Conservation (phyloP, 2,113 vertebrate species). For the Callaeas wilsoni region DNA sequence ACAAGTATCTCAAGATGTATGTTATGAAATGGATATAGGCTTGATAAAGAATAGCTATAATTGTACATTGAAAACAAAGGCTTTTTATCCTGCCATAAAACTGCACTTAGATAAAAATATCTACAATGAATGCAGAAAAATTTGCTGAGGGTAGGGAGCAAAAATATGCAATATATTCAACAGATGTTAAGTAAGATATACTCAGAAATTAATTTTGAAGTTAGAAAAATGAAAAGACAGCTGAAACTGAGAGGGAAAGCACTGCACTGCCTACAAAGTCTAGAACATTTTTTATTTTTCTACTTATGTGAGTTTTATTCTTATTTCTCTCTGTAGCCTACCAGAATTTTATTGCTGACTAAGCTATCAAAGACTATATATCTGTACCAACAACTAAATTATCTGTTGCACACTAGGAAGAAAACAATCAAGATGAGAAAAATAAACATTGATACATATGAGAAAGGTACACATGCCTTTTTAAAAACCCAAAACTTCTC, state of each 20-base stretch:
- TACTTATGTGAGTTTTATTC: background rate
- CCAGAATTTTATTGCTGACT: background rate
- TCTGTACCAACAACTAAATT: background rate
- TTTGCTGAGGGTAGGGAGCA: background rate
- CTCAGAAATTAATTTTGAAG: background rate
- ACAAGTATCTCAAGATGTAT: slow-evolving; percentile 32
- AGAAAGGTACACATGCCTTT: background rate
- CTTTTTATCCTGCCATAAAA: slow-evolving; percentile 25
- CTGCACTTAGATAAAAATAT: background rate
- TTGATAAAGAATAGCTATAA: background rate
- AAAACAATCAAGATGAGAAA: background rate
- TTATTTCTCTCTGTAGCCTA: background rate
- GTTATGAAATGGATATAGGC: slow-evolving; percentile 2
- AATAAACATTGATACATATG: background rate
- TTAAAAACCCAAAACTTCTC: background rate
- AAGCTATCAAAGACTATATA: background rate
- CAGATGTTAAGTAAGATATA: background rate
- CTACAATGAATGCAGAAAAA: background rate
- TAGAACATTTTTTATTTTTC: background rate
- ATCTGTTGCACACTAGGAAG: background rate
- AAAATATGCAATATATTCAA: background rate
- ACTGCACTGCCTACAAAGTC: background rate
- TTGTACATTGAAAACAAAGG: background rate
- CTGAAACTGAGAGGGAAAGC: background rate
- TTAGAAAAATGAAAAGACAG: background rate